Conservation (phyloP, 2,797 vertebrate species). For the Sparidentex hasta region DNA sequence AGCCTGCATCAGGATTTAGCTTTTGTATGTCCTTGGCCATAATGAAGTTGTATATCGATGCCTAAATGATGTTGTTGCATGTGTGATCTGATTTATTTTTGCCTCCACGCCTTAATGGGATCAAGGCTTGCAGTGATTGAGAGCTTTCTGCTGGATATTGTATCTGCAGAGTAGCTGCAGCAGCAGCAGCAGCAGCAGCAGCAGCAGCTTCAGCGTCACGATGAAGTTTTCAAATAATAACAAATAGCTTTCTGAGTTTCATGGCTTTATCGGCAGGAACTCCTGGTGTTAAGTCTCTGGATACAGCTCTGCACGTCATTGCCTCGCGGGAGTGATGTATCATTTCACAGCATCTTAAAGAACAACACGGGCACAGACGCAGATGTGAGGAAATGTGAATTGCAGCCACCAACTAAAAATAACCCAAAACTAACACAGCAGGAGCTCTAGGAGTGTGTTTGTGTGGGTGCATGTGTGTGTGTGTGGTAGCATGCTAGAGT, state of each 20-base stretch:
- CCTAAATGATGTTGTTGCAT: constrained; percentile 54
- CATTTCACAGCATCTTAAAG: constrained; percentile 61
- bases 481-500: constrained; percentile 36
- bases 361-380: constrained; percentile 58
- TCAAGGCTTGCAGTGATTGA: constrained; percentile 45
- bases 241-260: constrained; percentile 21
- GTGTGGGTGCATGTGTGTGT: constrained; percentile 34
- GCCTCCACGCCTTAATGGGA: constrained; percentile 46
- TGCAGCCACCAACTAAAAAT: constrained; percentile 63
- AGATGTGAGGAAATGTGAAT: constrained; percentile 68
- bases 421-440: constrained; percentile 57
- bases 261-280: background rate
- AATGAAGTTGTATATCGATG: constrained; percentile 47
- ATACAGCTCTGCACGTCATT: constrained; percentile 25
- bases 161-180: background rate
- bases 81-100: constrained; percentile 56
- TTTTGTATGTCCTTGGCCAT: constrained; percentile 50
- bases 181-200: no score
- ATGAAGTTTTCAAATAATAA: constrained; percentile 16
- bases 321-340: constrained; percentile 51
- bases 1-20: constrained; percentile 55
- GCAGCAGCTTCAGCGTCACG: background rate
- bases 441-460: constrained; percentile 32
- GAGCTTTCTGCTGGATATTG: background rate
- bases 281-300: constrained; percentile 26